phyloP scores from a whole-genome alignment of 2,888 invertebrate genomes.

The Tetramorium bicarinatum region DNA sequence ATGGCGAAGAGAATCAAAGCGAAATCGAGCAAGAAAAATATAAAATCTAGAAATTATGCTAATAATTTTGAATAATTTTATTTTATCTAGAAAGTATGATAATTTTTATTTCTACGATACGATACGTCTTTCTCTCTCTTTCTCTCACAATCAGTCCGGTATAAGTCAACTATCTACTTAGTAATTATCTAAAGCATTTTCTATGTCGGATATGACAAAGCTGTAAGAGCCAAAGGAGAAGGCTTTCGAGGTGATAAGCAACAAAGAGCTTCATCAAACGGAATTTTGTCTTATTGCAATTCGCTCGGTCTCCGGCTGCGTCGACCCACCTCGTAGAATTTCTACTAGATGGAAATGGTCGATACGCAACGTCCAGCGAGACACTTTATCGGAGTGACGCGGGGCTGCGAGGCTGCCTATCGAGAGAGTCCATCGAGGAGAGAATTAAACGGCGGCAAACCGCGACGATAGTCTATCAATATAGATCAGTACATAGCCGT shows the following conservation, averaged over 20 bases:
- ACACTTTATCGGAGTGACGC: constrained; percentile 42
- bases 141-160: neutral
- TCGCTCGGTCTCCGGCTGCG: neutral
- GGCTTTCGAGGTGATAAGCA: constrained; percentile 1
- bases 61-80: neutral
- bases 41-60: neutral
- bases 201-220: neutral
- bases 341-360: constrained; percentile 35
- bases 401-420: constrained; percentile 13
- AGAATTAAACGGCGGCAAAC: constrained; percentile 54
- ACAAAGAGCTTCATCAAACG: constrained; percentile 7
- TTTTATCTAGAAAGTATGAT: neutral
- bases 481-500: constrained; percentile 48
- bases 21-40: neutral
- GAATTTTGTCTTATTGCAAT: constrained; percentile 12
- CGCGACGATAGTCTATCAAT: constrained; percentile 56
- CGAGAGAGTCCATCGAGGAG: constrained; percentile 32
- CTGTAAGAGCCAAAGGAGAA: neutral
- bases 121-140: neutral
- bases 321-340: constrained; percentile 31
- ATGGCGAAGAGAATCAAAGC: neutral
- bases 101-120: constrained; percentile 2
- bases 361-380: constrained; percentile 38
- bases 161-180: neutral
- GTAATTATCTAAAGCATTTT: constrained; percentile 2